Evolutionary conservation across 2,797 vertebrate species (phyloP), one percentile per base, ranked within the genome.

Genomic region (Knipowitschia caucasica): DNA sequence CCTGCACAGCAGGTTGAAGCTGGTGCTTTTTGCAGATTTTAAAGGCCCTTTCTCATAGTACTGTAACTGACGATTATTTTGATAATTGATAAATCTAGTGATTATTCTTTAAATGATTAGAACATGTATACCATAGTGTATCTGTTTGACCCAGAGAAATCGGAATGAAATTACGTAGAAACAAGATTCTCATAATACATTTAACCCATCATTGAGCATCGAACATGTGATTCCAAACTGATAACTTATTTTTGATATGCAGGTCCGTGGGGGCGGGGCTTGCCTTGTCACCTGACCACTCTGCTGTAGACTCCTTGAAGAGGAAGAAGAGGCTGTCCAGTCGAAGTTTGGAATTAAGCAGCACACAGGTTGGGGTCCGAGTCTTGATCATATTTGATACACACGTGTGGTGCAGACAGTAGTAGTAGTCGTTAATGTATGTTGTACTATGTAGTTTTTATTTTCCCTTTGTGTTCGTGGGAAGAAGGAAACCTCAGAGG

Each of bases 261-360:
- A 98, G 95, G 87, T 83, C 90, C 0, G 79, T 93, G 71, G 92
- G 89, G 82, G 86, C 86, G 73, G 93, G 91, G 63, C 85, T 94
- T 73, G 89, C 89, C 43, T 78, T 93, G 56, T 89, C 91, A 67
- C 93, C 92, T 0, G 91, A 93, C 0, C 94, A 96, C 72, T 84
- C 92, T 1, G 80, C 86, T 1, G 85, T 87, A 0, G 93, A 93
- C 62, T 87, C 89, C 61, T 86, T 90, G 51, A 92, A 86, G 78
- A 95, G 94, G 79, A 92, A 91, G 76, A 92, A 86, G 87, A 94
- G 91, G 62, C 86, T 94, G 73, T 86, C 91, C 7, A 90, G 86
- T 75, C 89, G 84, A 0, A 49, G 89, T 29, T 94, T 92, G 46
- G 24, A 90, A 59, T 87, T 92, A 44, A 89, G 88, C 80, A 67